These are phyloP conservation scores for Drosophila varians DNA, from an alignment of 1,140 invertebrate species.

Conservation along the genomic window DNA sequence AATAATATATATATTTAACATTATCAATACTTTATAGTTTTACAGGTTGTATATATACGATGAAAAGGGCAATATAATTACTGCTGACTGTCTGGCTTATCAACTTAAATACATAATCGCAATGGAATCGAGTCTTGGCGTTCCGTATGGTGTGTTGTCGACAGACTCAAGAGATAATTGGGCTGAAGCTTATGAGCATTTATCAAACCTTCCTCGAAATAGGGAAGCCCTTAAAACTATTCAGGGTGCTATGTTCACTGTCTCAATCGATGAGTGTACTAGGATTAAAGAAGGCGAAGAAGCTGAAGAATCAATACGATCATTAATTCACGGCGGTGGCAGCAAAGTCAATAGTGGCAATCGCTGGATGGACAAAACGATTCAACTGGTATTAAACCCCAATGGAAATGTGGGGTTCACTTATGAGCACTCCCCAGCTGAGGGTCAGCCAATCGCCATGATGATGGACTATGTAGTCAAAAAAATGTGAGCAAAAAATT, in stretches of 20 bases:
- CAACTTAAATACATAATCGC: no score
- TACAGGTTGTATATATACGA: no score
- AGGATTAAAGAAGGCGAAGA: conserved; percentile 33
- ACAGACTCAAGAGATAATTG: conserved; percentile 92
- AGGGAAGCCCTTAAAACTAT: conserved; percentile 86
- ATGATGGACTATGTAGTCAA: no score
- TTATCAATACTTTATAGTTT: no score
- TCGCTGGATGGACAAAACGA: conserved; percentile 94
- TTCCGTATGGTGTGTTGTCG: conserved; percentile 91
- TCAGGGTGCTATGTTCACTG: conserved; percentile 90
- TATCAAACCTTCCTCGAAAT: conserved; percentile 87
- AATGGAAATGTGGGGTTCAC: conserved; percentile 93
- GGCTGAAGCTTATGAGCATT: conserved; percentile 89
- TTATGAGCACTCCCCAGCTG: conserved; percentile 97
- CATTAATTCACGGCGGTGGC: conserved; percentile 90
- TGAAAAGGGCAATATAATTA: no score
- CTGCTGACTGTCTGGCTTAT: no score
- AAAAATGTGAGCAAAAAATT: conserved; percentile 74
- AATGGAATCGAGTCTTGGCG: conserved; percentile 80
- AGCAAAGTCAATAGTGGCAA: conserved; percentile 89
- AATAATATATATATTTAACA: no score
- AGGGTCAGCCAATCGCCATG: conserved; percentile 94
- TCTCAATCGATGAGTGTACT: conserved; percentile 90
- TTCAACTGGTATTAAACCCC: conserved; percentile 92
- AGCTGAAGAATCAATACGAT: conserved; percentile 83